Base-by-base conservation (phyloP, 2,888 invertebrate genomes). In the Acrocyrtus sp. region DNA sequence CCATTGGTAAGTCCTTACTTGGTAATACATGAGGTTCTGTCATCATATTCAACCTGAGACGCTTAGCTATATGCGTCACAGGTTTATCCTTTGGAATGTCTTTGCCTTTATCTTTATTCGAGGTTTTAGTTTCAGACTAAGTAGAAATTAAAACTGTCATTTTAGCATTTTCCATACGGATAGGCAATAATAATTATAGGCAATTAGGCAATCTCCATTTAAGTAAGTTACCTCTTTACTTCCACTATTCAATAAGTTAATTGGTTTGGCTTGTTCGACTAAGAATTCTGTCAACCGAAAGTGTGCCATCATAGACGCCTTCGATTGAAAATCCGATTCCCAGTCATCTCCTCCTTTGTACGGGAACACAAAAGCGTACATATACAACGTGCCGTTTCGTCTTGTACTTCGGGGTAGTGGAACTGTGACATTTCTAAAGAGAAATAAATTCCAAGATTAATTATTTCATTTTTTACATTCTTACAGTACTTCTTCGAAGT, bases 311-410 rank as follows among this genome's bases (percentile, higher is more conserved):
- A 83, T 81, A 0, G 88, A 89, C 22, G 90, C 87, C 22, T 90
- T 87, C 39, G 89, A 89, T 87, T 87, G 86, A 75, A 88, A 85
- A 27, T 90, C 85, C 27, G 89, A 88, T 53, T 67, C 75, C 81
- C 78, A 82, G 58, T 87, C 85, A 84, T 90, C 89, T 21, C 85
- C 84, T 80, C 61, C 62, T 10, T 75, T 76, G 51, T 65, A 61
- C 3, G 86, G 88, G 19, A 90, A 87, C 39, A 93, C 82, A 54
- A 91, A 87, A 1, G 92, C 88, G 84, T 95, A 93, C 82, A 95
- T 88, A 83, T 87, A 92, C 51, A 97, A 83, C 5, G 92, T 92
- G 0, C 96, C 97, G 87, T 97, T 97, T 68, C 90, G 89, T 15
- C 92, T 87, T 0, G 92, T 93, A 83, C 89, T 89, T 22, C 85